Evolutionary conservation across 2,797 vertebrate genomes (phyloP), one percentile per base, ranked within the genome.

Genomic region (Premnoplex brunnescens): DNA sequence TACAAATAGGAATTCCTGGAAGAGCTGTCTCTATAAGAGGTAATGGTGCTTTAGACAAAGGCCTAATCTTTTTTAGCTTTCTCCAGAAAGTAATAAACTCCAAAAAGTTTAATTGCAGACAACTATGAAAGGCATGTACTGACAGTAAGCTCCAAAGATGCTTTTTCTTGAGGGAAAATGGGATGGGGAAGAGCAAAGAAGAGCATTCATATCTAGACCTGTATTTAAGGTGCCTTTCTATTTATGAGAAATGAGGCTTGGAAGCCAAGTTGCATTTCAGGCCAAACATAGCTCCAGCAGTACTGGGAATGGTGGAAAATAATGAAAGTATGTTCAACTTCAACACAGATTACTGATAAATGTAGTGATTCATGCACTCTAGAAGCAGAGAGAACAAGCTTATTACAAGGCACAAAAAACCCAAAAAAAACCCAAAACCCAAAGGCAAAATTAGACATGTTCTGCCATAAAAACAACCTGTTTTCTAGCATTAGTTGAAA

Each of bases 121-220:
- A 96, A 97, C 94, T 95, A 96, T 91, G 91, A 88, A 87, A 94
- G 82, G 90, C 49, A 92, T 93, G 97, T 95, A 95, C 73, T 54
- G 39, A 91, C 62, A 89, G 58, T 93, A 93, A 96, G 69, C 68
- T 95, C 89, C 44, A 52, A 96, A 97, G 74, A 59, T 95, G 66
- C n/a, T 94, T 97, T 93, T 96, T 91, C 69, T 88, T 89, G 79
- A 92, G 87, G 15, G 15, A 95, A 97, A 97, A 93, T 87, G 49
- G 46, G 63, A 93, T 95, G 24, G 21, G 16, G 6, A 64, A 64
- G 15, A 64, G 27, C 18, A 91, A 55, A 72, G 27, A 15, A 83
- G 43, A 26, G 37, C 4, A 76, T 48, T 64, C 15, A 15, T 41
- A 69, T 69, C 46, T 68, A 66, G 43, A 85, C 5, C 2, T n/a